Base-by-base conservation (phyloP, 1,140 invertebrate species). In the Drosophila subobscura region DNA sequence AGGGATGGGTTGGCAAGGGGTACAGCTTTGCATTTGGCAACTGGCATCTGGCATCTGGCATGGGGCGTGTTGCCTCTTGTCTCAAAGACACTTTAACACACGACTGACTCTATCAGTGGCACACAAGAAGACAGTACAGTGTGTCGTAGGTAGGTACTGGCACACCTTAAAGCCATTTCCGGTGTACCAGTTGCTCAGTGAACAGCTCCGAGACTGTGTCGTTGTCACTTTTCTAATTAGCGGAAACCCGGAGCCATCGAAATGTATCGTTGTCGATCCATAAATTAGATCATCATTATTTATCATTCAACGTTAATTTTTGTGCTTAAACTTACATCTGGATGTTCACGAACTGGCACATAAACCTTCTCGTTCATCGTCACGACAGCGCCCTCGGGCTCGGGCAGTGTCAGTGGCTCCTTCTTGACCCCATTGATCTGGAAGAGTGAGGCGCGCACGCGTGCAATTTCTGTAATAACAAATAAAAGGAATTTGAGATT, bases 261-360 rank as follows among this genome's bases (percentile, higher is more conserved):
- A 79, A 76, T 79, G 72, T 66, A 61, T 22, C 67, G 54, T 22
- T 63, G 54, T 78, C 72, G 60, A 77, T 83, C 72, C 78, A 88
- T 86, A 88, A 85, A 85, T 85, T 86, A 85, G 81, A 85, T 85
- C 81, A 85, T 88, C 83, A 12, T 37, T 12, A 27, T 27, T 27
- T 27, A 6, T 27, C 25, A 27, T 27, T 27, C 25, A 27, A 0
- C 29, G 72, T 40, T 49, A 55, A 44, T n/a, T 29, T 77, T 40
- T 6, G 37, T n/a, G 23, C 42, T 20, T 20, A 0, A 20, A 97
- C 97, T 98, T 94, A 99, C 99, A 92, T 99, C 99, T 94, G 99
- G 99, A 93, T 99, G 97, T 93, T 99, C 98, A 95, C 99, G 99
- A 76, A 99, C 97, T 92, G 99, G 99, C 90, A 99, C 98, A 93